These are phyloP conservation scores for Chaetodon trifascialis DNA, from an alignment of 2,113 vertebrate genomes.

Conservation along the genomic window DNA sequence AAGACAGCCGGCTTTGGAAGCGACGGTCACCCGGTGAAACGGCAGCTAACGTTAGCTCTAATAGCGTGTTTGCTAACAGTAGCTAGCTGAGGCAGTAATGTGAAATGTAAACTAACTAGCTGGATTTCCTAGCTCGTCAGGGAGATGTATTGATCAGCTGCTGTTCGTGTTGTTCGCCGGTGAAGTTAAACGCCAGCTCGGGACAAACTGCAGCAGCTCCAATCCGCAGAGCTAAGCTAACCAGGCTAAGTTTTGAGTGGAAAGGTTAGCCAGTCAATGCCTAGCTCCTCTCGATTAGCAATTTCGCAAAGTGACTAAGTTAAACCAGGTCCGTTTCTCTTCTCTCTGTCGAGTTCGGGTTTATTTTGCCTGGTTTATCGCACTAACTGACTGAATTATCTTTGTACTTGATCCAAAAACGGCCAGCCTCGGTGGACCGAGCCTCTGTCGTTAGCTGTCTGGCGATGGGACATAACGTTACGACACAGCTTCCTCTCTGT, in stretches of 20 bases:
- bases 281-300: neutral
- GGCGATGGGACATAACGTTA: no score
- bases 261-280: neutral
- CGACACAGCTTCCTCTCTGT: no score
- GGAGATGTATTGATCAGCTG: neutral
- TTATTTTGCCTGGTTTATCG: neutral
- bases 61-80: constrained; percentile 25
- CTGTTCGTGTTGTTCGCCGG: no score
- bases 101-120: neutral
- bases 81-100: neutral
- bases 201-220: neutral
- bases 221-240: constrained; percentile 37
- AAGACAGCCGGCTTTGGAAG: constrained; percentile 32
- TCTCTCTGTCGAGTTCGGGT: neutral
- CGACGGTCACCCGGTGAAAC: constrained; percentile 37
- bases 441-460: neutral
- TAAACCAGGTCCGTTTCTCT: neutral
- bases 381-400: neutral
- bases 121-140: neutral
- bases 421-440: neutral
- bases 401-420: no score
- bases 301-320: neutral
- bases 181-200: no score
- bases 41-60: constrained; percentile 50
- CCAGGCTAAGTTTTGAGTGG: constrained; percentile 19